phyloP scores from a whole-genome alignment of 1,140 invertebrate genomes.

The Aphaenogaster rudis region DNA sequence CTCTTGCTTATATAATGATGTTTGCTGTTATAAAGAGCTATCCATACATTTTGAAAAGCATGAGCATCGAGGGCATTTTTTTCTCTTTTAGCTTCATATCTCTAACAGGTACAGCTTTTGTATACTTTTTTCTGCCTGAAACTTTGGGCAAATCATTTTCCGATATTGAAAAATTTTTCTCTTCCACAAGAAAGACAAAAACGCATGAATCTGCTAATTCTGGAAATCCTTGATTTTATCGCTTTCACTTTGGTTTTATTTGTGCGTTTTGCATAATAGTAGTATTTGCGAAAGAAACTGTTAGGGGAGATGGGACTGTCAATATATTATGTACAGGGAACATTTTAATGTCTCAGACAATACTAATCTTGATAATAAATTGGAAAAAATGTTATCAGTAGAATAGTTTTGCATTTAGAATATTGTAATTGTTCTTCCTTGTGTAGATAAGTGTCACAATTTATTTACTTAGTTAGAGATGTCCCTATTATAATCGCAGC shows the following conservation, averaged over 20 bases:
- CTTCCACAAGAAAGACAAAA: not conserved
- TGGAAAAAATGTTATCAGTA: not conserved
- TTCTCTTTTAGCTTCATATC: conserved; percentile 41
- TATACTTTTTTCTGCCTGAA: conserved; percentile 50
- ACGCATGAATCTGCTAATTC: not conserved
- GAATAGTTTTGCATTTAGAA: not conserved
- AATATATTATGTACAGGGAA: conserved; percentile 17
- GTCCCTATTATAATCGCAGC: not conserved
- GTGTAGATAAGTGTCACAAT: not conserved
- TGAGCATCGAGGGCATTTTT: conserved; percentile 41
- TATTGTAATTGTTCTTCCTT: not conserved
- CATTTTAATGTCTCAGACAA: not conserved
- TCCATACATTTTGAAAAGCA: conserved; percentile 27
- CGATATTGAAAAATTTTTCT: conserved; percentile 38
- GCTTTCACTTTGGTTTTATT: not conserved
- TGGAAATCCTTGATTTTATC: not conserved
- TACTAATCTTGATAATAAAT: conserved; percentile 29
- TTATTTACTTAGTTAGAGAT: not conserved
- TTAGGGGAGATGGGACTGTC: not conserved
- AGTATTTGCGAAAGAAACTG: not conserved
- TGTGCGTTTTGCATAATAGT: conserved; percentile 2
- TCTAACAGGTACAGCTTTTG: conserved; percentile 4
- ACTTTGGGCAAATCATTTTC: conserved; percentile 46
- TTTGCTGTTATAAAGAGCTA: conserved; percentile 43
- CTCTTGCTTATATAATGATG: conserved; percentile 49